Evolutionary conservation across 1,140 invertebrate genomes (phyloP).

Genomic region (Lysiphlebus fabarum): DNA sequence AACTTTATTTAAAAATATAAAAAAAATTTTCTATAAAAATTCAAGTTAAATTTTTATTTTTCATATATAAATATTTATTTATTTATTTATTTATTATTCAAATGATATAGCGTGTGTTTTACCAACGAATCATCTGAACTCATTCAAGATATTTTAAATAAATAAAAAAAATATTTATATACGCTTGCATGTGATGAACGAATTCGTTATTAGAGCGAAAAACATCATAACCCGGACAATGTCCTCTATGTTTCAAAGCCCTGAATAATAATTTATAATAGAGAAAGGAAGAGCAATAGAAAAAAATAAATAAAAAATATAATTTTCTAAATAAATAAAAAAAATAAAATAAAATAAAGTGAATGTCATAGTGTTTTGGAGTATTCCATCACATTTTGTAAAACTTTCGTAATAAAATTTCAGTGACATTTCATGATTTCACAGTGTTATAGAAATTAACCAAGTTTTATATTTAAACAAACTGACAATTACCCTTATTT

Average conservation of each 20-base stretch:
- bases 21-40: no score
- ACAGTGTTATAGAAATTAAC: slow-evolving; percentile 8
- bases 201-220: slow-evolving; percentile 2
- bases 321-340: not conserved
- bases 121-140: not conserved
- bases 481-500: slow-evolving; percentile 13
- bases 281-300: not conserved
- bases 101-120: no score
- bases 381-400: slow-evolving; percentile 6
- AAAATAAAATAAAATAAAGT: not conserved
- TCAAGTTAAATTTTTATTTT: no score
- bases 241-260: slow-evolving; percentile 4
- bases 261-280: not conserved
- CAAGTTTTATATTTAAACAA: slow-evolving; percentile 9
- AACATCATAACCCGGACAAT: slow-evolving; percentile 7
- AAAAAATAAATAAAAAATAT: not conserved
- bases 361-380: slow-evolving; percentile 13
- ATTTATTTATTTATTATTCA: no score
- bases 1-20: no score
- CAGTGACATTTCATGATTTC: slow-evolving; percentile 22
- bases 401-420: slow-evolving; percentile 15
- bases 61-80: no score
- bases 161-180: not conserved
- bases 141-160: slow-evolving; percentile 2
- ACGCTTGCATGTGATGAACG: no score